Evolutionary conservation across 2,797 vertebrate species (phyloP), one percentile per base, ranked within the genome.

Genomic region (Helarctos malayanus): DNA sequence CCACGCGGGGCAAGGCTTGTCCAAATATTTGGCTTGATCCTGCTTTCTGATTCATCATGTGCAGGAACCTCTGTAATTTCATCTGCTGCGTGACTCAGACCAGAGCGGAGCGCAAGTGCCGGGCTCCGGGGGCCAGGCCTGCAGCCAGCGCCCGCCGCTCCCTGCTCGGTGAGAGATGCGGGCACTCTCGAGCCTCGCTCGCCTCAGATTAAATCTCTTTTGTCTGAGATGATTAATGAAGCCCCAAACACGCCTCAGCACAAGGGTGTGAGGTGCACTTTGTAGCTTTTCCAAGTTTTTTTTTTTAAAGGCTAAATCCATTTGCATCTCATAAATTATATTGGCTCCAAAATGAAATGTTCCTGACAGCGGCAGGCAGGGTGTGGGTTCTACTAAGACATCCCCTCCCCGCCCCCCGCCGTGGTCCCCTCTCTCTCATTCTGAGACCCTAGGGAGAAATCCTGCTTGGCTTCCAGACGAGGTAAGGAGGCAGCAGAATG

Each of bases 141-240:
- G 5, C 41, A 32, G 86, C 91, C 93, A 85, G 88, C 11, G 25
- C 73, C 73, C 21, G 6, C 94, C 63, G 78, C 76, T 47, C 57
- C 35, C 0, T 4, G 98, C 99, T 98, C 98, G 87, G 98, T 98
- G 99, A 99, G 99, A 99, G 98, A 98, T 99, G 98, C 47, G 4
- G 32, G 87, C 98, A 92, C 97, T 98, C 98, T 99, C 98, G 98
- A 96, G 98, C 98, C 96, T 92, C 98, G 97, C 98, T 92, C 97
- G 98, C 99, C 98, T 97, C 96, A 98, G 99, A 99, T 99, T 99
- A 99, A 98, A 99, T 99, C 98, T 98, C 99, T 99, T 98, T 97
- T 99, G 99, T 99, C 98, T 99, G 98, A 54, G 98, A 99, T 99
- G 99, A 99, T 99, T 99, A 99, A 99, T 99, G 99, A 94, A 98